phyloP scores from a whole-genome alignment of 2,888 invertebrate species.

The Stenolophus ochropezus region DNA sequence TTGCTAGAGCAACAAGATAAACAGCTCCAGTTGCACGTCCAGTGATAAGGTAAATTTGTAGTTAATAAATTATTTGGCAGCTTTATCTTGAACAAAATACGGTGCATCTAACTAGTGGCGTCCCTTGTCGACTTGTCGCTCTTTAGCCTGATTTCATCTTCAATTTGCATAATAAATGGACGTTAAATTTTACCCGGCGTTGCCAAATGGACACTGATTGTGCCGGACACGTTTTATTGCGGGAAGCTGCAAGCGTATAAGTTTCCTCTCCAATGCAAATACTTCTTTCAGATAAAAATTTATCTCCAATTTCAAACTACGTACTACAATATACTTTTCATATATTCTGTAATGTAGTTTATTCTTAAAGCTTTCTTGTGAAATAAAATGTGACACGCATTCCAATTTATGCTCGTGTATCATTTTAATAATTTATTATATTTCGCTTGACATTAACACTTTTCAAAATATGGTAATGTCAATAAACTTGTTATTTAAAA shows the following conservation, averaged over 20 bases:
- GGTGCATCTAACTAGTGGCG: background rate
- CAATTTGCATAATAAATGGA: constrained; percentile 9
- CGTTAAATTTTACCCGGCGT: background rate
- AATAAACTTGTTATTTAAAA: too few species aligned
- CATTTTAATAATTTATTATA: too few species aligned
- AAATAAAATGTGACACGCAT: too few species aligned
- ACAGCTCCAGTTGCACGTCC: background rate
- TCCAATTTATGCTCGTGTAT: too few species aligned
- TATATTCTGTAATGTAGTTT: too few species aligned
- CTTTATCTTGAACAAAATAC: constrained; percentile 11
- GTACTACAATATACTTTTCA: background rate
- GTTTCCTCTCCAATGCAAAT: background rate
- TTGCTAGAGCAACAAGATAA: background rate
- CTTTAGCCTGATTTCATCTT: background rate
- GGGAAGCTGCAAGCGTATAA: background rate
- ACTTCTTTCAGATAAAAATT: background rate
- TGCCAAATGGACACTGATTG: background rate
- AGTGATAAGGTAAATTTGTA: constrained; percentile 7
- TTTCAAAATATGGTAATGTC: too few species aligned
- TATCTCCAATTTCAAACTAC: background rate
- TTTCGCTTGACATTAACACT: too few species aligned
- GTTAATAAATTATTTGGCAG: constrained; percentile 15
- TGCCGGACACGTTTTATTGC: background rate
- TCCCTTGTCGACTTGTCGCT: constrained; percentile 7
- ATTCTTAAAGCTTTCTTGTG: too few species aligned